A percentile compares a stretch with the other conserved stretches of the same genome.
Evolutionary conservation across 37 sponge, comb jelly and placozoan genomes (phyloP).

Genomic region (Dysidea cf. avara): DNA sequence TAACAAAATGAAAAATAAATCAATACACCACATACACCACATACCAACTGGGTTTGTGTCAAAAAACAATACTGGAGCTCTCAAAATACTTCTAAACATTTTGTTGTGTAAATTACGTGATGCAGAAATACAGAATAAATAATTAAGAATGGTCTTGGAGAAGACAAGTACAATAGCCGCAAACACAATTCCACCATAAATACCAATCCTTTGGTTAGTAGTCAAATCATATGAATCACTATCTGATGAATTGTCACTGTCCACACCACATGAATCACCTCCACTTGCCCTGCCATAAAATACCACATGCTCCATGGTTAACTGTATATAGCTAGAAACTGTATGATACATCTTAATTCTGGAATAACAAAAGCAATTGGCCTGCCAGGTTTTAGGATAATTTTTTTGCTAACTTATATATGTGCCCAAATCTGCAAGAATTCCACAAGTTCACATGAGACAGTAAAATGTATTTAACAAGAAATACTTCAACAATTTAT

Average conservation of each 20-base stretch:
- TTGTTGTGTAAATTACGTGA: conserved; percentile 24
- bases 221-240: not conserved
- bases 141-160: not conserved
- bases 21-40: not conserved
- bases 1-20: no score
- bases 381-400: no score
- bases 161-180: not conserved
- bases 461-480: no score
- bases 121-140: conserved; percentile 10
- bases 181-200: not conserved
- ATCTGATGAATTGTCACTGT: not conserved
- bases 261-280: not conserved
- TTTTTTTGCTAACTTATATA: no score
- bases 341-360: no score
- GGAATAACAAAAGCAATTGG: no score
- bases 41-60: conserved; percentile 47
- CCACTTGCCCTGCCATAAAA: not conserved
- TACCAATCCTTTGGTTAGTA: conserved; percentile 11
- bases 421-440: no score
- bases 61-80: conserved; percentile 40
- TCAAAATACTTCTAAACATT: conserved; percentile 20
- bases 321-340: no score
- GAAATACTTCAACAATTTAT: no score
- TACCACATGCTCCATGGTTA: not conserved
- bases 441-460: no score